phyloP scores from a whole-genome alignment of 2,888 invertebrate species.

The Yponomeuta malinellus region DNA sequence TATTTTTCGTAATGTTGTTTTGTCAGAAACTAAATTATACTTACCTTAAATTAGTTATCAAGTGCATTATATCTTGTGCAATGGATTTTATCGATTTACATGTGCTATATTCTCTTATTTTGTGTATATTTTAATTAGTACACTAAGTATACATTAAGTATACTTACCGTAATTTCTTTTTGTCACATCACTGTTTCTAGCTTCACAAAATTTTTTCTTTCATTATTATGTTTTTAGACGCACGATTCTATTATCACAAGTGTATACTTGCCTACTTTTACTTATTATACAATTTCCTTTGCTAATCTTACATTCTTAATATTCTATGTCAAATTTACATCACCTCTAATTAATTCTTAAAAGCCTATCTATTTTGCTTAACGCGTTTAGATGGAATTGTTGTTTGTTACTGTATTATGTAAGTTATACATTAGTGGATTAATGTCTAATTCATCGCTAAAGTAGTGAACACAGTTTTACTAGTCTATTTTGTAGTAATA shows the following conservation, averaged over 20 bases:
- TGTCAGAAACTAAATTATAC: not conserved
- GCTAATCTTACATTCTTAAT: not conserved
- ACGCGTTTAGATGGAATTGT: no score
- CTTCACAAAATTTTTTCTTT: no score
- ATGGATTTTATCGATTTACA: not conserved
- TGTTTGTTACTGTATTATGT: slow-evolving; percentile 9
- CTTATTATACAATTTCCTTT: not conserved
- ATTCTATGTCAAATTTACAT: not conserved
- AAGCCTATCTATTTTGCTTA: no score
- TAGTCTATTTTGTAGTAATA: slow-evolving; percentile 59
- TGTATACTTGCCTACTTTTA: not conserved
- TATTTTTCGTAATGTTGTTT: not conserved
- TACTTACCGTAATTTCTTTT: no score
- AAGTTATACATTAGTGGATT: slow-evolving; percentile 14
- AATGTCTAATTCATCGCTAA: slow-evolving; percentile 11
- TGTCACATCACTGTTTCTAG: no score
- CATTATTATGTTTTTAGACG: no score
- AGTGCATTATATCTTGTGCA: slow-evolving; percentile 6
- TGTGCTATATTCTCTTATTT: not conserved
- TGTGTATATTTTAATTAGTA: no score
- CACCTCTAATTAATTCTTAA: not conserved
- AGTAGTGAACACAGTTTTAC: slow-evolving; percentile 58
- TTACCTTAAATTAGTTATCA: slow-evolving; percentile 1
- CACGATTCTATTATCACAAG: no score
- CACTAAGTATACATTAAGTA: no score